phyloP scores from a whole-genome alignment of 2,113 vertebrate genomes.

The Scalopus aquaticus region DNA sequence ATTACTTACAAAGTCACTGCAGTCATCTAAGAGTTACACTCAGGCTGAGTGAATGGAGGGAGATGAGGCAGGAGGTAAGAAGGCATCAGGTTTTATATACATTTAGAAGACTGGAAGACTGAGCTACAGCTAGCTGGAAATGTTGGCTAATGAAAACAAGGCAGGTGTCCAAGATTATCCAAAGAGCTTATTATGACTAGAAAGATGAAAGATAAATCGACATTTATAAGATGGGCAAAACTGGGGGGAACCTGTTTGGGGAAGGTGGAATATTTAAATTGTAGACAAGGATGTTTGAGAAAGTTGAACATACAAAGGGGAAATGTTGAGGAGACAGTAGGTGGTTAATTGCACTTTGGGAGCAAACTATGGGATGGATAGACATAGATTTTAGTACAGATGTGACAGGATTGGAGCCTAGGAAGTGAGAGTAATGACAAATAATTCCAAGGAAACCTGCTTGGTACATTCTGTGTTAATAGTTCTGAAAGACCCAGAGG shows the following conservation, averaged over 20 bases:
- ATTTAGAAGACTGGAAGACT: not conserved
- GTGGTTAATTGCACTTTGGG: not conserved
- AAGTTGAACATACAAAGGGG: not conserved
- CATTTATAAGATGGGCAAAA: not conserved
- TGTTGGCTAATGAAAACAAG: not conserved
- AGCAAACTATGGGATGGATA: too few species aligned
- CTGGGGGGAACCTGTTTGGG: too few species aligned
- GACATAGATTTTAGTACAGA: too few species aligned
- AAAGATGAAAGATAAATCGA: not conserved
- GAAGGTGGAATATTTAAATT: not conserved
- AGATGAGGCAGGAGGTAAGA: not conserved
- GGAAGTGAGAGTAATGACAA: too few species aligned
- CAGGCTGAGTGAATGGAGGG: not conserved
- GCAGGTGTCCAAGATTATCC: not conserved
- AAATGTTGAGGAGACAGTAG: not conserved
- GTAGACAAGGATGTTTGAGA: not conserved
- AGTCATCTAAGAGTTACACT: not conserved
- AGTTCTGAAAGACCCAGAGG: not conserved
- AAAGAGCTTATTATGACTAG: not conserved
- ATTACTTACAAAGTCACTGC: not conserved
- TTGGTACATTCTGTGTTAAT: not conserved
- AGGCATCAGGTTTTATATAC: too few species aligned
- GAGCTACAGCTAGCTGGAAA: not conserved
- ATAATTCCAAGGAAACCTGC: not conserved
- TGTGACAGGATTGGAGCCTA: not conserved